phyloP scores from a whole-genome alignment of 35 echinoderm and acorn worm species.

The Acanthaster planci region DNA sequence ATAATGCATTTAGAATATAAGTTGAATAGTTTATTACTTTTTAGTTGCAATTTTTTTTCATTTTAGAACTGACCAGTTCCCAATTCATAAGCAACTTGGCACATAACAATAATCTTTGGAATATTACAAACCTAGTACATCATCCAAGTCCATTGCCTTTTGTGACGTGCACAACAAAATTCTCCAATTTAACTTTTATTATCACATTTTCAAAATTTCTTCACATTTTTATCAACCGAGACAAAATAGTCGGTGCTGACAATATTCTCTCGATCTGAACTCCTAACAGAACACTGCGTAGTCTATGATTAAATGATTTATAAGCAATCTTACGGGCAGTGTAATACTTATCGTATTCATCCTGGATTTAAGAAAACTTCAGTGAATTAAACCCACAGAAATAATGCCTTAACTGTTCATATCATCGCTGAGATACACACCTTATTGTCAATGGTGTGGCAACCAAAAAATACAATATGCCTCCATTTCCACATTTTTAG shows the following conservation, averaged over 20 bases:
- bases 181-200: background rate
- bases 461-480: conserved; percentile 8
- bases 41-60: conserved; percentile 18
- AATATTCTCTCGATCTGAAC: background rate
- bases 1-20: conserved; percentile 7
- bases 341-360: background rate
- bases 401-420: too few species aligned
- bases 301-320: background rate
- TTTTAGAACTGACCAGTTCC: background rate
- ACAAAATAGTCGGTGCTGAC: too few species aligned
- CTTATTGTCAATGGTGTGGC: background rate
- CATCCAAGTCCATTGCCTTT: background rate
- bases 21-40: conserved; percentile 15
- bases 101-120: conserved; percentile 7
- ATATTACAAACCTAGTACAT: conserved; percentile 34
- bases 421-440: too few species aligned
- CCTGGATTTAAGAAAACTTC: background rate
- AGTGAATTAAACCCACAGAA: background rate
- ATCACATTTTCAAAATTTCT: background rate
- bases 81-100: background rate
- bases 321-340: background rate
- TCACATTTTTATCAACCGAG: background rate
- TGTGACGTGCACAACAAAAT: too few species aligned
- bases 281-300: background rate
- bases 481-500: background rate